These are phyloP conservation scores for Pammene fasciana DNA, from an alignment of 2,888 invertebrate species.

Conservation along the genomic window DNA sequence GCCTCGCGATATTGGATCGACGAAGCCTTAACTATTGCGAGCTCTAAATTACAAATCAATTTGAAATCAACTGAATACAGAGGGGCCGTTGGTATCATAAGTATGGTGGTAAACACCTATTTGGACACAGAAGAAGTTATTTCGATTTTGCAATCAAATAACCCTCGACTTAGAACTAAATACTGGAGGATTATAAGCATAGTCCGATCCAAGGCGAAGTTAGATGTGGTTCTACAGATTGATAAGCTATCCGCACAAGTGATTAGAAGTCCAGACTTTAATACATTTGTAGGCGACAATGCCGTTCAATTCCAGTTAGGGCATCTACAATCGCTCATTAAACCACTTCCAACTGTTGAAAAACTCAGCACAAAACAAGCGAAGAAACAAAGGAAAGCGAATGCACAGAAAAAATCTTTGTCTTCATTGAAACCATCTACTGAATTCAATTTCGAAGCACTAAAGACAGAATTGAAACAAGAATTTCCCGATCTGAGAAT, in stretches of 20 bases:
- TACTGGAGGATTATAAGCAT: constrained; percentile 74
- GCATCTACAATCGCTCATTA: constrained; percentile 66
- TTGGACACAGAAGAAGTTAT: constrained; percentile 66
- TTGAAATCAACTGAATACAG: constrained; percentile 72
- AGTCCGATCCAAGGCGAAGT: constrained; percentile 57
- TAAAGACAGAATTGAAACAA: constrained; percentile 39
- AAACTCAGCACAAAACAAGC: constrained; percentile 52
- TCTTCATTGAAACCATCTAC: constrained; percentile 30
- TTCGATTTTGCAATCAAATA: constrained; percentile 62
- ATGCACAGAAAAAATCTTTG: constrained; percentile 23
- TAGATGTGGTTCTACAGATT: constrained; percentile 71
- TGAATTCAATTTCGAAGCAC: constrained; percentile 41
- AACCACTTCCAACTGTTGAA: constrained; percentile 61
- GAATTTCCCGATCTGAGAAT: constrained; percentile 42
- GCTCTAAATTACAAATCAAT: constrained; percentile 55
- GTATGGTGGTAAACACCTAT: constrained; percentile 63
- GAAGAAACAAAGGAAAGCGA: constrained; percentile 43
- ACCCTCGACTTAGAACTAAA: constrained; percentile 70
- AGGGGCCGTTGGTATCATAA: constrained; percentile 76
- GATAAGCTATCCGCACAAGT: constrained; percentile 75
- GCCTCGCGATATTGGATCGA: constrained; percentile 65
- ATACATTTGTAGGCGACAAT: constrained; percentile 57
- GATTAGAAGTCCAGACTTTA: constrained; percentile 62
- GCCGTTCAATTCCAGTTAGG: constrained; percentile 68
- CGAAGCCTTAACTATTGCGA: constrained; percentile 53